Base-by-base conservation (phyloP, 2,888 invertebrate species). In the Dioctria linearis region DNA sequence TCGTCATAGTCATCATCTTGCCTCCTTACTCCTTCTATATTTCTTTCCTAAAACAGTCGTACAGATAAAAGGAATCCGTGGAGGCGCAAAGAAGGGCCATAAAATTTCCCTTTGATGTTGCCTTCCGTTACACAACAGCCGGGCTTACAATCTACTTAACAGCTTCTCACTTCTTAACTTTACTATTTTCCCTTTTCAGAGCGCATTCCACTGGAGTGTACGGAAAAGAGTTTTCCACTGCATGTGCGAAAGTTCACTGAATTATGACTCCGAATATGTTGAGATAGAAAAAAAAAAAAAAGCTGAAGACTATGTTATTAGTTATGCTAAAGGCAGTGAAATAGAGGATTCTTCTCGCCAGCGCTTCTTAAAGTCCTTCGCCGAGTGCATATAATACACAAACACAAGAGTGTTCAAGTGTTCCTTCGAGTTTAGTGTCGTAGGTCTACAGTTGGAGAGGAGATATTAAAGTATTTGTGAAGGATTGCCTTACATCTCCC, bases 121-220 rank as follows among this genome's bases (percentile, higher is more conserved):
- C 59, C 75, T 75, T 75, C 75, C 75, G 75, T 75, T 75, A 75
- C 75, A 75, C 75, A 43, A 61, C 75, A 43, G 59, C 75, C 57
- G 75, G 75, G 42, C 75, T 75, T 75, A 75, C 75, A 75, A 75
- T 75, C 75, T 75, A 75, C 75, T 75, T 75, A 75, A 75, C 75
- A 75, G 75, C 75, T 75, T 75, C 25, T 25, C 75, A 75, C 75
- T 75, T 61, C 75, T 75, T 75, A 75, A 75, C 75, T 75, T 75
- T 43, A 75, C 75, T 75, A 75, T 75, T 75, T 75, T 75, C 61
- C 75, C 75, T 59, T 75, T 75, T 75, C 59, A 43, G 75, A 59
- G 61, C 61, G 57, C 25, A 25, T 4, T 75, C 25, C 75, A 75
- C 57, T 42, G 59, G 59, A 75, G 75, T 43, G 75, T 25, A 25